Conservation (phyloP, 2,113 vertebrate species). For the Python bivittatus region DNA sequence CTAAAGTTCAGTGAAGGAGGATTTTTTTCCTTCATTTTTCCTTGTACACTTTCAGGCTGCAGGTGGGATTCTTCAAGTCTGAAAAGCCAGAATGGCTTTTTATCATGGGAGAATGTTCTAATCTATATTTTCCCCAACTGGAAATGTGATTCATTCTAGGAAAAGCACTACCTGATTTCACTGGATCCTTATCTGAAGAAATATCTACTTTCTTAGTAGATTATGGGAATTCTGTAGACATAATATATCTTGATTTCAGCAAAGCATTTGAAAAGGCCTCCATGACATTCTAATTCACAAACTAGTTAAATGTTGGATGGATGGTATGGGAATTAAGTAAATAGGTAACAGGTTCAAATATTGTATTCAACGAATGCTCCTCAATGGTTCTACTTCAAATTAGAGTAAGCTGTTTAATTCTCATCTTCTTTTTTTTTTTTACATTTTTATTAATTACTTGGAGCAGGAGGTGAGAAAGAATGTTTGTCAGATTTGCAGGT, state of each 20-base stretch:
- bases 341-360: not conserved
- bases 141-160: not conserved
- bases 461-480: not conserved
- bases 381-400: not conserved
- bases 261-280: not conserved
- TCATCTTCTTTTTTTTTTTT: not conserved
- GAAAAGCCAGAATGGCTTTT: not conserved
- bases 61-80: not conserved
- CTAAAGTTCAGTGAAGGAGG: not conserved
- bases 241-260: not conserved
- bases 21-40: not conserved
- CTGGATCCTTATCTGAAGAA: not conserved
- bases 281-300: not conserved
- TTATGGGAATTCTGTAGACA: not conserved
- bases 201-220: not conserved
- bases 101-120: not conserved
- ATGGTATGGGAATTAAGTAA: not conserved
- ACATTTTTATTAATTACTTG: not conserved
- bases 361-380: not conserved
- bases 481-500: not conserved
- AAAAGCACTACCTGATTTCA: not conserved
- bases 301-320: not conserved
- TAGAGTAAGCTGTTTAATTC: not conserved
- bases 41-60: not conserved
- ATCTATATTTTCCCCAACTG: not conserved